These are phyloP conservation scores for Pocillopora grandis DNA, from an alignment of 92 coral and sea anemone species.

Conservation along the genomic window DNA sequence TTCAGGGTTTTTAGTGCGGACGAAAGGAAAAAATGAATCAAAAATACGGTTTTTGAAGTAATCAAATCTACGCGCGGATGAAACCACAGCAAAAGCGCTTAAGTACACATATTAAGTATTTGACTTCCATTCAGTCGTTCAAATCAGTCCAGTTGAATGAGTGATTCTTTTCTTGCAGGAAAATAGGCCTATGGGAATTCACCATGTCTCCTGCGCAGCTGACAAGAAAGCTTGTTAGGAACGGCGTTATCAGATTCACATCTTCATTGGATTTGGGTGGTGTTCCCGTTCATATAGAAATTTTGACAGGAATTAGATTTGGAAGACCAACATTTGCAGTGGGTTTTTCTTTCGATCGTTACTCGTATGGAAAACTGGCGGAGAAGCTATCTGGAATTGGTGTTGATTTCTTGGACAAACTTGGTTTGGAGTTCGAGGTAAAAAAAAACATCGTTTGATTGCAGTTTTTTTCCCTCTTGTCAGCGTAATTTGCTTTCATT, in stretches of 20 bases:
- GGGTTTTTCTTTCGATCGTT: conserved; percentile 90
- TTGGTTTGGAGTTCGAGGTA: conserved; percentile 92
- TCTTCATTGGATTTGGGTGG: conserved; percentile 69
- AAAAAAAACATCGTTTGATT: too few relatives aligned
- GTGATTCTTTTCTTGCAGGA: conserved; percentile 42
- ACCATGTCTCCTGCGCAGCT: conserved; percentile 66
- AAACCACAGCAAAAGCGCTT: too few relatives aligned
- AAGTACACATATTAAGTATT: too few relatives aligned
- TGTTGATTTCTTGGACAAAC: conserved; percentile 70
- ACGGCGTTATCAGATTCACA: conserved; percentile 79
- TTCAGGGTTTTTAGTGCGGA: too few relatives aligned
- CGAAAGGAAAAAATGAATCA: too few relatives aligned
- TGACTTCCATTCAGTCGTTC: too few relatives aligned
- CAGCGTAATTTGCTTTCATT: too few relatives aligned
- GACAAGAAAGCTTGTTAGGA: conserved; percentile 61
- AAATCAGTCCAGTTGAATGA: too few relatives aligned
- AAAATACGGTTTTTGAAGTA: too few relatives aligned
- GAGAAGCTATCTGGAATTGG: conserved; percentile 80
- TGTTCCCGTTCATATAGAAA: conserved; percentile 86
- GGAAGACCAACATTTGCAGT: conserved; percentile 70
- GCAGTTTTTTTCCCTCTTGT: too few relatives aligned
- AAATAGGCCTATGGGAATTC: conserved; percentile 76
- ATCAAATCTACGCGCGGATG: too few relatives aligned
- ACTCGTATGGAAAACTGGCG: conserved; percentile 86
- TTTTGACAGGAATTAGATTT: conserved; percentile 55